Base-by-base conservation (phyloP, 2,113 vertebrate species). In the Choloepus hoffmanni region DNA sequence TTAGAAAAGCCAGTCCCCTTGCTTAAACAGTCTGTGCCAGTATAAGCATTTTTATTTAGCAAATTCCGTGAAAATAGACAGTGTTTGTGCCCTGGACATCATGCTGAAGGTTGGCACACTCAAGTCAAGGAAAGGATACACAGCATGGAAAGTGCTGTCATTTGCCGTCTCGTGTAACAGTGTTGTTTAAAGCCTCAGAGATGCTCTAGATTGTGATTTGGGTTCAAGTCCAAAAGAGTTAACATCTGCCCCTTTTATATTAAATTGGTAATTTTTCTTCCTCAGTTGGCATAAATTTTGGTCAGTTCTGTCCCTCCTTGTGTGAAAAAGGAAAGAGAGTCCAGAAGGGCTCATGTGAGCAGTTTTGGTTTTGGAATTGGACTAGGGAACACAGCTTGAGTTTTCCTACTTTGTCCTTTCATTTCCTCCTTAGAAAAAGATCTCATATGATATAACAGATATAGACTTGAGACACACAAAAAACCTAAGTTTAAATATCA, bases 171-270 rank as follows among this genome's bases (percentile, higher is more conserved):
- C 55, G 81, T 45, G 72, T 70, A 87, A 62, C 23, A 89, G 2
- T 62, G 36, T 43, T 58, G 48, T 36, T 94, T 95, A 94, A 67
- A 30, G 55, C 10, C 7, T 83, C 94, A 14, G 26, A 84, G 28
- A 62, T 73, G 23, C 26, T 81, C 60, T 92, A 77, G 95, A 40
- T 88, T 95, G 24, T 70, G 30, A 85, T 85, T 93, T 93, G 58
- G 23, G 48, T 91, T 88, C 45, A 82, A 58, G 48, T 5, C 26
- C 23, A 68, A 48, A 89, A 84, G 45, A 62, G 13, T 85, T 92
- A 91, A 28, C 14, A 68, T 36, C 28, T 85, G 5, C 30, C 48
- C 5, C 2, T 89, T 94, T 93, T 72, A 60, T 67, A 23, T 87
- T 79, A 87, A 73, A 16, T 40, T 62, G 16, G 55, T 50, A 21